phyloP scores from a whole-genome alignment of 2,888 invertebrate species.

The Protodeltote pygarga region DNA sequence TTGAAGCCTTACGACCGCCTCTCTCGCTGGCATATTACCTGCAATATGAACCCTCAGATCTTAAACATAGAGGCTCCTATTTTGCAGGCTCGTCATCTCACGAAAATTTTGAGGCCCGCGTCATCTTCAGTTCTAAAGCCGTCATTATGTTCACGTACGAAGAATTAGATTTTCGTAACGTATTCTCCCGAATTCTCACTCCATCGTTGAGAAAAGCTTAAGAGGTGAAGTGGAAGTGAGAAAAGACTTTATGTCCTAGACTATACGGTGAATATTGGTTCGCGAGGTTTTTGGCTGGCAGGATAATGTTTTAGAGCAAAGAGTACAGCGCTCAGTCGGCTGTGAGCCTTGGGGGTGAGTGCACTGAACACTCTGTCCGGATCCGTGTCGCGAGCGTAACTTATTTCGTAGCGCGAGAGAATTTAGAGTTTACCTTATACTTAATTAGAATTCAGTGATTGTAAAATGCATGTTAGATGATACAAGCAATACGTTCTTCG shows the following conservation, averaged over 20 bases:
- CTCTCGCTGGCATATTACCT: constrained; percentile 65
- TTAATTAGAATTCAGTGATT: constrained; percentile 32
- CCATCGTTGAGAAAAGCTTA: constrained; percentile 48
- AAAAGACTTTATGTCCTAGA: constrained; percentile 46
- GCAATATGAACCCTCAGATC: constrained; percentile 78
- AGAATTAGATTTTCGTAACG: constrained; percentile 82
- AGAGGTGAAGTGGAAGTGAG: constrained; percentile 37
- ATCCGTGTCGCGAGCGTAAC: constrained; percentile 63
- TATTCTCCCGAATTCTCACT: constrained; percentile 67
- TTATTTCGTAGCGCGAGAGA: constrained; percentile 71
- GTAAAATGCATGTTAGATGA: background rate
- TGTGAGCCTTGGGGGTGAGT: constrained; percentile 71
- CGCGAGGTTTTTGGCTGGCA: constrained; percentile 43
- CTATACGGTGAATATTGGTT: constrained; percentile 59
- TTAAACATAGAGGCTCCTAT: constrained; percentile 66
- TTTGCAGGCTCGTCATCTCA: constrained; percentile 61
- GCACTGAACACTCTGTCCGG: constrained; percentile 56
- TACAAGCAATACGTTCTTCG: background rate
- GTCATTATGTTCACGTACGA: constrained; percentile 81
- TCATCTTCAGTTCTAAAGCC: constrained; percentile 80
- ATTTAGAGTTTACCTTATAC: constrained; percentile 31
- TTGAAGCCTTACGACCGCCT: constrained; percentile 85
- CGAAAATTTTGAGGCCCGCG: constrained; percentile 69
- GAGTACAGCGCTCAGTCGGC: constrained; percentile 77
- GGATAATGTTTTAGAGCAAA: constrained; percentile 66